Base-by-base conservation (phyloP, 2,888 invertebrate genomes). In the Antheraea yamamai region DNA sequence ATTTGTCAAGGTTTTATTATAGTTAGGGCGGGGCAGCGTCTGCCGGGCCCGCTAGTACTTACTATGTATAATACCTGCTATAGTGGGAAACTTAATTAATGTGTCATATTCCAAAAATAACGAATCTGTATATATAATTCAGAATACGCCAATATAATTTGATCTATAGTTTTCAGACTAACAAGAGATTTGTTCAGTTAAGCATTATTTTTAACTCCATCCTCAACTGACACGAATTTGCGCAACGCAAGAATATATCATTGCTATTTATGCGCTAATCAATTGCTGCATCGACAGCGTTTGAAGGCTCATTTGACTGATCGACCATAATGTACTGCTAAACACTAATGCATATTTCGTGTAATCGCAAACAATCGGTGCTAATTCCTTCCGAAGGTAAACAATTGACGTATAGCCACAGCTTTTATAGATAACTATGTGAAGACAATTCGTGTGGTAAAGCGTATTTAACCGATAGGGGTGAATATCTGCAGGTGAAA, bases 311-410 rank as follows among this genome's bases (percentile, higher is more conserved):
- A 66, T 47, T 73, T 74, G 72, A 76, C 74, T 76, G 76, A 76
- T 76, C 74, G 74, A 20, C 58, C 0, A 61, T 81, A 80, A 82
- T 76, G 78, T 79, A 78, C 77, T 77, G 75, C 76, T 87, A 88
- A 79, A 76, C 77, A 75, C 76, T 87, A 88, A 88, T 87, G 87
- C 82, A 84, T 77, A 80, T 83, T 81, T 83, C 85, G 79, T 87
- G 85, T 86, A 81, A 78, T 76, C 77, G 78, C 74, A 76, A 80
- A 87, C 84, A 86, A 87, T 85, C 79, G 76, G 74, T 73, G 75
- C 79, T 84, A 82, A 86, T 84, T 83, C 79, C 72, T 71, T 72
- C 76, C 55, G 75, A 80, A 75, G 81, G 76, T 78, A 77, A 79
- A 78, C 75, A 39, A 74, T 55, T 35, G 52, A 26, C 26, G 52